A percentile compares a stretch with the other conserved stretches of the same genome.
These are phyloP conservation scores for Celastrina argiolus DNA, from an alignment of 2,888 invertebrate species.

Conservation along the genomic window DNA sequence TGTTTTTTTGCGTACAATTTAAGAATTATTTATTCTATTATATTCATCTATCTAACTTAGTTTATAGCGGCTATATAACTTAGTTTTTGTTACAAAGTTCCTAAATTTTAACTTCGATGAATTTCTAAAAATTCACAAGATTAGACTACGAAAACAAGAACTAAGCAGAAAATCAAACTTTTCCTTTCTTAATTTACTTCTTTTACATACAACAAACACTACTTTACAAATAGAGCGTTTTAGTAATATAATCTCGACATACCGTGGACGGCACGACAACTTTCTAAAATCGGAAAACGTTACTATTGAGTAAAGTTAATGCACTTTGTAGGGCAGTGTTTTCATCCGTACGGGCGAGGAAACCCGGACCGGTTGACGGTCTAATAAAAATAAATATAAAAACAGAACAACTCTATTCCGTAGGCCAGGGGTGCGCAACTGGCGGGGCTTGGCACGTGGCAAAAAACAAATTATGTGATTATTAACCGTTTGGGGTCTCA, in stretches of 20 bases:
- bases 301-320: conserved; percentile 9
- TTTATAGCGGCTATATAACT: no score
- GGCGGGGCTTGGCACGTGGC: background rate
- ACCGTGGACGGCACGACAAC: conserved; percentile 2
- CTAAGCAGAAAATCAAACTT: no score
- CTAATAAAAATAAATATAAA: conserved; percentile 53
- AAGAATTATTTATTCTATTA: no score
- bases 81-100: no score
- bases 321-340: conserved; percentile 21
- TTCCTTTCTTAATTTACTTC: no score
- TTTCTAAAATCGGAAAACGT: conserved; percentile 12
- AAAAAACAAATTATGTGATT: background rate
- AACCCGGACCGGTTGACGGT: conserved; percentile 47
- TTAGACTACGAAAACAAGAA: no score
- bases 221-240: background rate
- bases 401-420: conserved; percentile 65
- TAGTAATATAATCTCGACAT: background rate
- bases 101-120: no score
- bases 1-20: no score
- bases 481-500: no score
- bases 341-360: conserved; percentile 10
- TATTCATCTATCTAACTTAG: no score
- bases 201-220: background rate
- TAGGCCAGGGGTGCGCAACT: conserved; percentile 30
- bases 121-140: no score